Base-by-base conservation (phyloP, 2,888 invertebrate species). In the Drosophila mettleri region DNA sequence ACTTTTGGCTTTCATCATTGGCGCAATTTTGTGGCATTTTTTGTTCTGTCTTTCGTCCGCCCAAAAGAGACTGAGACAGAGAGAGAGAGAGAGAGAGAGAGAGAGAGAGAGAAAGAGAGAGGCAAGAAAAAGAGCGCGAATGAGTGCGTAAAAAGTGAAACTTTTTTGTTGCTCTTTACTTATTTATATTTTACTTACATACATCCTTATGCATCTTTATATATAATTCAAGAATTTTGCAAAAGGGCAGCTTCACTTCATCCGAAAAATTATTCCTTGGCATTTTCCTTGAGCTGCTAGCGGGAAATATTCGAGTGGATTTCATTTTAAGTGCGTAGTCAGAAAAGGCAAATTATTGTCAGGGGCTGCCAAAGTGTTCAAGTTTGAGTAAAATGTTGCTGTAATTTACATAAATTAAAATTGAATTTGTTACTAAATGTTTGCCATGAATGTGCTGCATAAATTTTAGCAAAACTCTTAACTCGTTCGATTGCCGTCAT, bases 11-110 rank as follows among this genome's bases (percentile, higher is more conserved):
- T 65, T 46, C 57, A 69, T 80, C 61, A 77, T 72, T 65, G 78
- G 61, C 65, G 69, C 68, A 74, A 80, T 80, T 80, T 69, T 78
- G 78, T 57, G 80, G 78, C 69, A 36, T 33, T 33, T 45, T 51
- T 34, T 34, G 45, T 34, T 33, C 24, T 38, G 46, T 14, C 29
- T 33, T 24, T 27, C 9, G 45, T 24, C 41, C 29, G 43, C 24
- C 64, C 24, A 33, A 33, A 49, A n/a, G n/a, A n/a, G n/a, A n/a
- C n/a, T n/a, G n/a, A n/a, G n/a, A n/a, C n/a, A n/a, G 9, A 49
- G n/a, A 6, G 18, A 31, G 7, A 8, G 20, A 16, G 16, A 16
- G 36, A 16, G 16, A 16, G 22, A 4, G 10, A 5, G 43, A 24
- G n/a, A n/a, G 24, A 16, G 10, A 43, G 43, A n/a, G 43, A 24